Percentiles rank a stretch among this genome's conserved stretches.
phyloP scores from a whole-genome alignment of 1,140 invertebrate genomes.

The Chrysopa pallens region DNA sequence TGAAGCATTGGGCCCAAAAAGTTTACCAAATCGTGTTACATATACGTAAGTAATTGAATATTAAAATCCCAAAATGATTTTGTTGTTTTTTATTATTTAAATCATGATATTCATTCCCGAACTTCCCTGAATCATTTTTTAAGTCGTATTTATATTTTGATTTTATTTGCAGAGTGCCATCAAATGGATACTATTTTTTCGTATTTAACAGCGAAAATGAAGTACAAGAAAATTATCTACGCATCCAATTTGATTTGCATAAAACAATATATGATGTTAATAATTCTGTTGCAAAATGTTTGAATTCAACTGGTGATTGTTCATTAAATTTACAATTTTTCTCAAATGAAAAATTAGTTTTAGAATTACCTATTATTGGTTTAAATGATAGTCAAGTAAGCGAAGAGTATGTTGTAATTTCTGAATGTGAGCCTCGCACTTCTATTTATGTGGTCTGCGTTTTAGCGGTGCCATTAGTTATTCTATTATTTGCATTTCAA shows the following conservation, averaged over 20 bases:
- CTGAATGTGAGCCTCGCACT: slow-evolving; percentile 53
- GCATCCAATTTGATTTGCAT: slow-evolving; percentile 44
- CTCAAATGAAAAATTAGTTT: slow-evolving; percentile 42
- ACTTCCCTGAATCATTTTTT: no score
- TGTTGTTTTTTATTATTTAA: no score
- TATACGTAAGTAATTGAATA: slow-evolving; percentile 42
- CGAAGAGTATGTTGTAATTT: slow-evolving; percentile 50
- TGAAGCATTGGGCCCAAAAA: slow-evolving; percentile 25
- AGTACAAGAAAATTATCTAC: slow-evolving; percentile 44
- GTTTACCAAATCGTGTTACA: slow-evolving; percentile 38
- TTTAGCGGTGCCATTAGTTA: slow-evolving; percentile 46
- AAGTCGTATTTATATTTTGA: not conserved
- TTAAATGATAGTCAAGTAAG: slow-evolving; percentile 43
- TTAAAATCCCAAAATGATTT: no score
- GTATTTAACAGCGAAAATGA: slow-evolving; percentile 69
- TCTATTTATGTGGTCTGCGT: slow-evolving; percentile 48
- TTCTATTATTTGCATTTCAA: slow-evolving; percentile 55
- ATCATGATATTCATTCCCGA: no score
- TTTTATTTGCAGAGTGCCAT: slow-evolving; percentile 33
- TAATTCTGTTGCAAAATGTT: slow-evolving; percentile 31
- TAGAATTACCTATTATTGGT: slow-evolving; percentile 34
- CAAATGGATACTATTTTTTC: slow-evolving; percentile 64
- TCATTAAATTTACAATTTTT: slow-evolving; percentile 45
- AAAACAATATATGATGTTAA: slow-evolving; percentile 49
- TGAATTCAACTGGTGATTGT: slow-evolving; percentile 41